Evolutionary conservation across 1,140 invertebrate species (phyloP), one percentile per base, ranked within the genome.

Genomic region (Stegodyphus mimosarum): DNA sequence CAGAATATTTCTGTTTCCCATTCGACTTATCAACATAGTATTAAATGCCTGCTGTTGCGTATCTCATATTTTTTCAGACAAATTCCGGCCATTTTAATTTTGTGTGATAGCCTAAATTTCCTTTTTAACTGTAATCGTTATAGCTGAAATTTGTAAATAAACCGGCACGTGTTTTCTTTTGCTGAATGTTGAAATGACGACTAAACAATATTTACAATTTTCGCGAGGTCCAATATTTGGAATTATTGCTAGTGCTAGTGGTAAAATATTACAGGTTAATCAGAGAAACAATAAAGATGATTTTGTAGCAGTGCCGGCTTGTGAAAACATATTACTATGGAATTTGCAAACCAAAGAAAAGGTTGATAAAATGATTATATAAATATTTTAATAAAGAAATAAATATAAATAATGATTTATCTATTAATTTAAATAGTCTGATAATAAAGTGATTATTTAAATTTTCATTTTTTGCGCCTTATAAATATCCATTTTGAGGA

Each of bases 181-280:
- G 33, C 33, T 33, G 33, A 33, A 33, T 33, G 33, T 33, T 60
- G 15, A 60, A 60, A 60, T 60, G 55, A 60, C 55, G 18, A 99
- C 98, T 48, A 98, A 98, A 90, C 96, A 99, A 91, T 99, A 99
- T 93, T 92, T 99, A 78, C 94, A 96, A 70, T 99, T 97, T 91
- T 92, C 93, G 10, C 93, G 95, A 78, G 93, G 94, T 75, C 94
- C 95, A 53, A 94, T 94, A 88, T 96, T 96, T 91, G 98, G 97
- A 90, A 93, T 98, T 70, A 94, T 99, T 85, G 93, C 94, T 6
- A 96, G 95, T 91, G 90, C 92, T 80, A 93, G 94, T 80, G 94
- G 95, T 87, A 97, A 97, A 90, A 91, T 94, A 53, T 90, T 93
- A 70, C 96, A 96, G 69, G 52, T 93, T 15, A 91, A 95, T 78